Base-by-base conservation (phyloP, 1,140 invertebrate genomes). In the Drosophila santomea region DNA sequence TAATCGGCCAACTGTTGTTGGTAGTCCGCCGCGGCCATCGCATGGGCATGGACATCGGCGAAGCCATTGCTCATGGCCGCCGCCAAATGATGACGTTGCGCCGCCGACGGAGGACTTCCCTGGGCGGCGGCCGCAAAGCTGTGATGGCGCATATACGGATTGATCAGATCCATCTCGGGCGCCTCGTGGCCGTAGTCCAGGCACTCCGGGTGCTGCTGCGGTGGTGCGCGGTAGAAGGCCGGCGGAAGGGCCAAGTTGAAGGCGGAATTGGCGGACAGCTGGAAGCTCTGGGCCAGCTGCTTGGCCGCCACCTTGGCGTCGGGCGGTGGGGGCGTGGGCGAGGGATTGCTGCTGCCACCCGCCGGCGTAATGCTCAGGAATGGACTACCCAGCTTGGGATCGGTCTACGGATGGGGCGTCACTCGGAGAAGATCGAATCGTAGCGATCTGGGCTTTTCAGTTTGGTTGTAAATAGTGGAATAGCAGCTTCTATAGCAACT, bases 361-460 rank as follows among this genome's bases (percentile, higher is more conserved):
- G 82, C 60, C 50, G 86, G 81, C 75, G 86, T 89, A 28, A 61
- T 60, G 56, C 74, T 72, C 63, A 92, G 69, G 59, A 84, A 92
- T 75, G 91, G 91, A 83, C 91, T 92, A 92, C 91, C 91, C 91
- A 92, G 91, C 78, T 91, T 92, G 91, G 72, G 51, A 69, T 78
- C 39, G 35, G 57, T 64, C 12, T 20, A 23, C 20, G 11, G 7
- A 38, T 20, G 20, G 55, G 45, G 41, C 10, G 28, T 23, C 32
- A 48, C 74, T 55, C 32, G 14, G 32, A 11, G 17, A 47, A 52
- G 50, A 52, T 32, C 8, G 17, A 32, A 45, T 58, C 56, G 8
- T 44, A 17, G 3, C 7, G 41, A 35, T 45, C 11, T 35, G 3
- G 14, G 14, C 2, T 48, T 8, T 20, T 25, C 14, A n/a, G 14